Percentiles rank a stretch among this genome's conserved stretches.
phyloP scores from a whole-genome alignment of 2,797 vertebrate genomes.

The Caiman crocodilus region DNA sequence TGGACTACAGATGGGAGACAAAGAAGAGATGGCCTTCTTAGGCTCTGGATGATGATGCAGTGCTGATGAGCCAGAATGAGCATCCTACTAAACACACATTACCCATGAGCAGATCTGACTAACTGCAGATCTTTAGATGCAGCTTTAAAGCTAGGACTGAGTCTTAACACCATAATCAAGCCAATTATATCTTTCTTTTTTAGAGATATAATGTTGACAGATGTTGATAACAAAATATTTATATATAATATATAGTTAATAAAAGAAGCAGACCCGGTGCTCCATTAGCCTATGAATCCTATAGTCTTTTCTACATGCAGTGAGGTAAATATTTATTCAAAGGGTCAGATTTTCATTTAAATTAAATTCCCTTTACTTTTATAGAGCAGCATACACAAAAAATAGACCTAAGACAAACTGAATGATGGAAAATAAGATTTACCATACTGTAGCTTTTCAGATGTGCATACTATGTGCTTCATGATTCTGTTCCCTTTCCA shows the following conservation, averaged over 20 bases:
- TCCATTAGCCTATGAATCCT: neutral
- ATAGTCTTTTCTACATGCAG: neutral
- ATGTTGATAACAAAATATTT: neutral
- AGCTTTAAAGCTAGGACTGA: no score
- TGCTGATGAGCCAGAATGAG: neutral
- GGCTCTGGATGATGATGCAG: neutral
- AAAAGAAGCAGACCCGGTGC: neutral
- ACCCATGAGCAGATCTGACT: neutral
- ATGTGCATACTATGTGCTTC: neutral
- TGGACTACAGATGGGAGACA: neutral
- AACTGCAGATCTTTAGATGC: no score
- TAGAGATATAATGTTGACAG: neutral
- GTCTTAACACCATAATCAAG: no score
- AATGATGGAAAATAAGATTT: neutral
- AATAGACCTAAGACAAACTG: neutral
- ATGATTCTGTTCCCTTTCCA: neutral
- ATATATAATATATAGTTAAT: neutral
- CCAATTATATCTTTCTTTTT: neutral
- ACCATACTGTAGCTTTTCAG: neutral
- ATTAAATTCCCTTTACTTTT: neutral
- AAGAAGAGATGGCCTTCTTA: neutral
- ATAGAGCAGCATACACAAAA: neutral
- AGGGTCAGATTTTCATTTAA: neutral
- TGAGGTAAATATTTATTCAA: neutral
- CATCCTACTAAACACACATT: neutral